Conservation (phyloP, 2,888 invertebrate species). For the Acrobeloides nanus region DNA sequence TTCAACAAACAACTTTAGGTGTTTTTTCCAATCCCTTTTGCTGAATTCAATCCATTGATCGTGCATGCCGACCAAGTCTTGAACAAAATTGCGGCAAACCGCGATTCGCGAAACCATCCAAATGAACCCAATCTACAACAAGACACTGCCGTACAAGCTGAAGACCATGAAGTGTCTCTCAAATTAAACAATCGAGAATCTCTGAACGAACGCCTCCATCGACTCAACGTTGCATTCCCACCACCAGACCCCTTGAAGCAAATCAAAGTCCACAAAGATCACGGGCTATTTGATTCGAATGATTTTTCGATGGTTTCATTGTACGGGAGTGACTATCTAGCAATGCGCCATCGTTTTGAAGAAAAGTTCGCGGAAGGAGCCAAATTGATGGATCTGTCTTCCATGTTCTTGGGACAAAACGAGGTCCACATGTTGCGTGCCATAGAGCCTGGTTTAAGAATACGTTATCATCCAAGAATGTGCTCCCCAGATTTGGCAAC, state of each 20-base stretch:
- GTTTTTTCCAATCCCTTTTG: constrained; percentile 82
- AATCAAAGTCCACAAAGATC: constrained; percentile 68
- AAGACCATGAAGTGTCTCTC: constrained; percentile 2
- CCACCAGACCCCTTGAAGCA: constrained; percentile 56
- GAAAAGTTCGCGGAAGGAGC: constrained; percentile 19
- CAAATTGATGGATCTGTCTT: constrained; percentile 33
- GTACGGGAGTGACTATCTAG: constrained; percentile 69
- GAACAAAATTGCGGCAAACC: constrained; percentile 11
- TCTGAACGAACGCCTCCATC: constrained; percentile 6
- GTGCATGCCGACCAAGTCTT: constrained; percentile 17
- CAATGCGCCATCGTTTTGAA: constrained; percentile 24
- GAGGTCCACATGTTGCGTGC: constrained; percentile 44
- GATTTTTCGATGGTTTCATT: constrained; percentile 71
- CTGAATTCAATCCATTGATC: constrained; percentile 70
- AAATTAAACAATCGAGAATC: constrained; percentile 12
- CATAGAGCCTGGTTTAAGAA: constrained; percentile 44
- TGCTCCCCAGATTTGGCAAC: constrained; percentile 33
- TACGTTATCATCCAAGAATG: constrained; percentile 37
- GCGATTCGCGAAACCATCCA: constrained; percentile 5
- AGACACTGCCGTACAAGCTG: neutral
- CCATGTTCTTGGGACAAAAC: constrained; percentile 39
- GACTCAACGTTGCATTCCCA: constrained; percentile 8
- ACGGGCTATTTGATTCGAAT: constrained; percentile 72
- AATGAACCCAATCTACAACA: no score
- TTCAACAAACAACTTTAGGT: no score